These are phyloP conservation scores for Discoglossus pictus DNA, from an alignment of 2,797 vertebrate species.

Conservation along the genomic window DNA sequence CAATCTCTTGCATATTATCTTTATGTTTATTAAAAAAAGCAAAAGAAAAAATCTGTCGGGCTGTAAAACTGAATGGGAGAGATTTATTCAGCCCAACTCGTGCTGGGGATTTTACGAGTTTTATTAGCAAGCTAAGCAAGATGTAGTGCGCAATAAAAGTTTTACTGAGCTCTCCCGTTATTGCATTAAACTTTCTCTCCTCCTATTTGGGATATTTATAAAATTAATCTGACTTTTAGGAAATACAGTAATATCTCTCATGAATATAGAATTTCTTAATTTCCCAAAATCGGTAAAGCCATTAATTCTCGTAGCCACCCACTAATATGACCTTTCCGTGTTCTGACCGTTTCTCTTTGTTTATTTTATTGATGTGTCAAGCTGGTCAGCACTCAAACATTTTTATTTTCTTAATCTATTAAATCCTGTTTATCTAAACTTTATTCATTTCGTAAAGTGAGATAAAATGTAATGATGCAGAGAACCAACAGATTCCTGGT, in stretches of 20 bases:
- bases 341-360: neutral
- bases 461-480: constrained; percentile 1
- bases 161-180: constrained; percentile 53
- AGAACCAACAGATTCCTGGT: neutral
- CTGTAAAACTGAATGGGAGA: constrained; percentile 56
- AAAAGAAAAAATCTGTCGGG: constrained; percentile 34
- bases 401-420: neutral
- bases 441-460: neutral
- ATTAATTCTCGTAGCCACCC: constrained; percentile 18
- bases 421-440: constrained; percentile 5
- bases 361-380: neutral
- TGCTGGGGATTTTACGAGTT: constrained; percentile 56
- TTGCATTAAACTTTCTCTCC: constrained; percentile 52
- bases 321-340: constrained; percentile 10
- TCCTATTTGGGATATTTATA: constrained; percentile 53
- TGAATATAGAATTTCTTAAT: constrained; percentile 34
- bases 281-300: constrained; percentile 9
- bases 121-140: constrained; percentile 64
- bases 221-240: constrained; percentile 54
- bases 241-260: constrained; percentile 38
- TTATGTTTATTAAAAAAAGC: constrained; percentile 55
- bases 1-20: constrained; percentile 54
- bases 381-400: constrained; percentile 14
- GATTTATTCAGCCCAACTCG: constrained; percentile 59
- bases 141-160: constrained; percentile 58